Percentiles rank a stretch among this genome's conserved stretches.
phyloP scores from a whole-genome alignment of 2,113 vertebrate genomes.

The Cheirogaleus medius region DNA sequence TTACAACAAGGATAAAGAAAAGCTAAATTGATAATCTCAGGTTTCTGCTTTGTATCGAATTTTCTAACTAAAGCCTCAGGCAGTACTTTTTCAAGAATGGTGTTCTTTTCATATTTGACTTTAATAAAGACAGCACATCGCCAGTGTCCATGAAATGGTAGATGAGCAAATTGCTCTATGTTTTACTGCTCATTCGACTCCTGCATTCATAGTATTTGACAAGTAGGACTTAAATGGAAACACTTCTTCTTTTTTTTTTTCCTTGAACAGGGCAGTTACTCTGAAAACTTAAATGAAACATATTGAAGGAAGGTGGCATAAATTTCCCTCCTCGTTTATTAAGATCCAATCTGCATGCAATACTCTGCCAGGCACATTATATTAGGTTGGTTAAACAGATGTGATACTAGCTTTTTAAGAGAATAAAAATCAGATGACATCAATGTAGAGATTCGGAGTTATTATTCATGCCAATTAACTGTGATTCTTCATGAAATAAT shows the following conservation, averaged over 20 bases:
- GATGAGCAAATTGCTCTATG: conserved; percentile 37
- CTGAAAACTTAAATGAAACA: conserved; percentile 43
- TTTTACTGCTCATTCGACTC: neutral
- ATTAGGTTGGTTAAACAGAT: conserved; percentile 32
- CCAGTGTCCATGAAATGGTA: neutral
- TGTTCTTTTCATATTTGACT: conserved; percentile 56
- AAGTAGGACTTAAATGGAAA: neutral
- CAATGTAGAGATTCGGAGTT: neutral
- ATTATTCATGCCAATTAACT: neutral
- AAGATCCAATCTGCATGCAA: neutral
- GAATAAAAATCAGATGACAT: neutral
- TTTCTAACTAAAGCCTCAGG: conserved; percentile 42
- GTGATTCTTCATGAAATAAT: neutral
- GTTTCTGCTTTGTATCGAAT: neutral
- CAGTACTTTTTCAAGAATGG: conserved; percentile 29
- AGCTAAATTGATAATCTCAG: neutral
- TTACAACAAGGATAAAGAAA: neutral
- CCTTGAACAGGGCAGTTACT: neutral
- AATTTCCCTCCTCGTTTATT: conserved; percentile 40
- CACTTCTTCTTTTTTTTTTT: neutral
- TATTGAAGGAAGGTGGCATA: neutral
- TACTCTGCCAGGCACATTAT: neutral
- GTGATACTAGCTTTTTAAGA: neutral
- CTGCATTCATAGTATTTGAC: conserved; percentile 34
- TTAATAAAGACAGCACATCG: conserved; percentile 51